These are phyloP conservation scores for Lepidurus apus DNA, from an alignment of 1,140 invertebrate species.

Conservation along the genomic window DNA sequence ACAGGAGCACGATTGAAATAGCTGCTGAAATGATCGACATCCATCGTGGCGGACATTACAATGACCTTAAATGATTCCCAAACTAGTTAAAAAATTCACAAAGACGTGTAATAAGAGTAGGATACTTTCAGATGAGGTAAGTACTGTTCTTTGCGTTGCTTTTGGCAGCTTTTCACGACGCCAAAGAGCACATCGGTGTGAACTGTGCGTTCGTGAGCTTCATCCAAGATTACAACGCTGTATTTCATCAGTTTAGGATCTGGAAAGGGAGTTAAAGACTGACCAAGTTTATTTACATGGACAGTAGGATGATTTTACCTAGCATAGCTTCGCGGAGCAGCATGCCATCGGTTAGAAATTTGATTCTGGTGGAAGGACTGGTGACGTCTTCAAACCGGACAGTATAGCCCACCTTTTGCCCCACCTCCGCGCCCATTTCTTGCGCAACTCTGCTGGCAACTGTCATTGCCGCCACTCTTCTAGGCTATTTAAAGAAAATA, in stretches of 20 bases:
- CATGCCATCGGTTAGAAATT: conserved; percentile 92
- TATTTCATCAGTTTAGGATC: conserved; percentile 69
- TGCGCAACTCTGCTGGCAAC: conserved; percentile 79
- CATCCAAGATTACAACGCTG: conserved; percentile 85
- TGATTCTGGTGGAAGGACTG: conserved; percentile 66
- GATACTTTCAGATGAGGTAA: conserved; percentile 59
- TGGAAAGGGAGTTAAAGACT: conserved; percentile 35
- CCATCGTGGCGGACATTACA: conserved; percentile 93
- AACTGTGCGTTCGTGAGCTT: conserved; percentile 94
- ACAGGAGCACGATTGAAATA: conserved; percentile 85
- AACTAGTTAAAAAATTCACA: neutral
- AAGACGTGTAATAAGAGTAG: conserved; percentile 13
- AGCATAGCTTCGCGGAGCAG: conserved; percentile 78
- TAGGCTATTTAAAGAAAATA: conserved; percentile 54
- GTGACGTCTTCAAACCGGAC: conserved; percentile 88
- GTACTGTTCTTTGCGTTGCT: conserved; percentile 56
- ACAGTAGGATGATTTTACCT: conserved; percentile 42
- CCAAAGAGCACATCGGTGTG: conserved; percentile 90
- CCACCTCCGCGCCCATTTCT: conserved; percentile 61
- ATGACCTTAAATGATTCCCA: conserved; percentile 54
- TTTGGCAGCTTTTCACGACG: conserved; percentile 72
- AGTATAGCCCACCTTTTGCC: conserved; percentile 76
- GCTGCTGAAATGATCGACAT: conserved; percentile 82
- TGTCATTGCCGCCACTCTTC: conserved; percentile 86
- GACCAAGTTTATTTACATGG: conserved; percentile 23